Evolutionary conservation across 2,113 vertebrate species (phyloP), one percentile per base, ranked within the genome.

Genomic region (Rhizomys pruinosus): DNA sequence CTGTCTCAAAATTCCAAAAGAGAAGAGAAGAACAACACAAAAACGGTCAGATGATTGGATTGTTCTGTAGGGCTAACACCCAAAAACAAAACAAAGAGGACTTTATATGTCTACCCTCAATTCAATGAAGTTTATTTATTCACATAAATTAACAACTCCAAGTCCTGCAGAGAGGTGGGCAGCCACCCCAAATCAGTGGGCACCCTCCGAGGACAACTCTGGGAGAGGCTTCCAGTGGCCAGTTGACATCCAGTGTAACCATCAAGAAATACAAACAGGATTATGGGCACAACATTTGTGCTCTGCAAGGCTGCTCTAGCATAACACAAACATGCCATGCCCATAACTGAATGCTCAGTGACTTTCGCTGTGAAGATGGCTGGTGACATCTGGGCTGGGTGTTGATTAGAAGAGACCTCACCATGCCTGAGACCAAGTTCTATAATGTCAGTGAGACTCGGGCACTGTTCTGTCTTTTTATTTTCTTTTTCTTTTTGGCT

Each of bases 131-230:
- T 94, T 87, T 82, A 81, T 92, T 89, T 84, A 76, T 94, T 84
- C 90, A 95, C 91, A 95, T 97, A 96, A 96, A 96, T 94, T 92
- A 96, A 88, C 61, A n/a, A 82, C 80, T 89, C 91, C 96, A 95
- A 93, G 95, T 90, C 92, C 61, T 78, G 92, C 94, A 91, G 97
- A 93, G 94, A 97, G 84, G 95, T 57, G 0, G 64, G 74, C 61
- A 86, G 79, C 88, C 55, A 92, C 74, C 92, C 76, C 42, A 66
- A 84, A 76, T 87, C 95, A 34, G 69, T 94, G 79, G 95, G 90
- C 93, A 90, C 91, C 32, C 34, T 89, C 57, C 9, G 34, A 68
- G 79, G 84, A 89, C 74, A 82, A 39, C 84, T 90, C 80, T n/a
- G 94, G 76, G 79, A 90, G 89, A 89, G 91, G 76, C 47, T 94